Base-by-base conservation (phyloP, 2,797 vertebrate genomes). In the Pyrrhura leucotis region DNA sequence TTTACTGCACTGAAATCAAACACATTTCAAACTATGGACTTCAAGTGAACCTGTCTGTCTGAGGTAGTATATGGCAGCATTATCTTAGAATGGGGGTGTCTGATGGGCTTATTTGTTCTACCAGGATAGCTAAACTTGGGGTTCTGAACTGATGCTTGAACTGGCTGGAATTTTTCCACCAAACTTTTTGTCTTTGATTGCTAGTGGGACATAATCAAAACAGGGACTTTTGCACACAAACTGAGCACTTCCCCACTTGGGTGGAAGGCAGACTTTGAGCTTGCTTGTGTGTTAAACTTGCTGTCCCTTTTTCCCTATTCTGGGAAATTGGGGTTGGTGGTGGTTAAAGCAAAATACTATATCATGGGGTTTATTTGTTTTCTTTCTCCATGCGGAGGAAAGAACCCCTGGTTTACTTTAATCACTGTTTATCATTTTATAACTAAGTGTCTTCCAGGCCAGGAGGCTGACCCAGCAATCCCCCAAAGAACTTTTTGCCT, bases 1-100 rank as follows among this genome's bases (percentile, higher is more conserved):
- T 91, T 95, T 90, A 95, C 33, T 85, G 83, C 80, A 58, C 56
- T 62, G 42, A 89, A 97, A 85, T 61, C 81, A 93, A 95, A 82
- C 45, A 74, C 48, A 12, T 90, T 91, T 93, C 91, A 89, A 94
- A 90, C 74, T 71, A 71, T 4, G 6, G 83, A 88, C 80, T 91
- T 72, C 2, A 21, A 90, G 88, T 67, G 80, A 86, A 56, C 20
- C 51, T 96, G 72, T 65, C 83, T 88, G 48, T 84, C 79, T 86
- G 62, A 84, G 91, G 50, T 58, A 50, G 28, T 71, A 13, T 54
- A 40, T 31, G 58, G 58, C 39, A 63, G 20, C 47, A 29, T 61
- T 78, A 50, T 56, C 73, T 84, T 15, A 51, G 73, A 47, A 86
- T 83, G 73, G 75, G 59, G 9, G 50, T 47, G 66, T 58, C 80